Conservation (phyloP, 2,888 invertebrate genomes). For the Brachyptera putata region DNA sequence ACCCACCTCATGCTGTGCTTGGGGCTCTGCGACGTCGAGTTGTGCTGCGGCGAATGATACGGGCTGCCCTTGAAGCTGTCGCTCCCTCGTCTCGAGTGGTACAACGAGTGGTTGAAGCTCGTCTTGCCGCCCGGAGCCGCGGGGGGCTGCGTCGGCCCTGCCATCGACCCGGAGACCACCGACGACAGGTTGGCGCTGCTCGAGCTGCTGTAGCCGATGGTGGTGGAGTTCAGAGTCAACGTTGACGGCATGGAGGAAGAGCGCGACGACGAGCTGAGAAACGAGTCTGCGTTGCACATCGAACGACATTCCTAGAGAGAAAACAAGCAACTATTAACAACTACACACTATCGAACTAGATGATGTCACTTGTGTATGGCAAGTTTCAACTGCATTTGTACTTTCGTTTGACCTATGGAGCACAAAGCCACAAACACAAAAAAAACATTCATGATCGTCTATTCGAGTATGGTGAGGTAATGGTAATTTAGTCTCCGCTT, state of each 20-base stretch:
- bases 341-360: no score
- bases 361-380: no score
- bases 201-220: neutral
- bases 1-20: neutral
- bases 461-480: no score
- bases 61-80: neutral
- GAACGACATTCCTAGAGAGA: conserved; percentile 36
- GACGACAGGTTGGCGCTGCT: neutral
- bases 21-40: neutral
- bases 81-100: conserved; percentile 7
- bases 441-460: no score
- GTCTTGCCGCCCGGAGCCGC: neutral
- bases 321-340: no score
- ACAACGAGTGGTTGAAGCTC: neutral
- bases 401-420: no score
- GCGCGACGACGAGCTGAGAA: neutral
- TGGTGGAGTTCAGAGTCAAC: neutral
- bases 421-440: no score
- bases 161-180: conserved; percentile 7
- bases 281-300: conserved; percentile 34
- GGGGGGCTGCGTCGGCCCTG: neutral
- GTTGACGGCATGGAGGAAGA: conserved; percentile 4
- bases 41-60: neutral
- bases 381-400: no score
- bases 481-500: no score